Base-by-base conservation (phyloP, 2,797 vertebrate species). In the Brotula barbata region DNA sequence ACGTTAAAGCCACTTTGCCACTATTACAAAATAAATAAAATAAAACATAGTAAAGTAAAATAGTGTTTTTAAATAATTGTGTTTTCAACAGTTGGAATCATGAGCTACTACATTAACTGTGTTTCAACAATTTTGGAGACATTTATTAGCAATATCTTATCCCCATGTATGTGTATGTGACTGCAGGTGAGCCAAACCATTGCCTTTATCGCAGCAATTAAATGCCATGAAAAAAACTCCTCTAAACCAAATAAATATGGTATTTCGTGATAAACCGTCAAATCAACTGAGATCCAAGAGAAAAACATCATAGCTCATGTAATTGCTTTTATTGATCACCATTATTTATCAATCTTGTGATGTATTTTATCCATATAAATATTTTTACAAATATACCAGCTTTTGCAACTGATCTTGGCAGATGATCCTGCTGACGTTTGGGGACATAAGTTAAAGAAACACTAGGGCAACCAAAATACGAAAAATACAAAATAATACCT, bases 351-450 rank as follows among this genome's bases (percentile, higher is more conserved):
- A 10, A 14, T 36, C 34, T 11, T 12, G 13, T 36, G 34, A 67
- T 19, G 31, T 43, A 5, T 50, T 36, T 58, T 6, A 15, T 52
- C 33, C 64, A 7, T 57, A 60, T 39, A 66, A 9, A 57, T 45
- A 10, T 59, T 31, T 45, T 68, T 63, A 71, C n/a, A n/a, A n/a
- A n/a, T n/a, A 72, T 65, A 72, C 71, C 6, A 58, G 22, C 7
- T 7, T 63, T 39, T 15, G 41, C 14, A 34, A 7, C 23, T 39
- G 14, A 61, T 5, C 34, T 28, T 2, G 50, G 56, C 43, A 41
- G 11, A 61, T 20, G 13, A 34, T 21, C 8, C 37, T 25, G 13
- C 3, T 14, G 53, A 19, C 48, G 44, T 10, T 13, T 54, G 1
- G 45, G 22, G 6, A 57, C 28, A 57, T 3, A 7, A 52, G 6